These are phyloP conservation scores for Heterocephalus glaber DNA, from an alignment of 2,113 vertebrate genomes.

Conservation along the genomic window DNA sequence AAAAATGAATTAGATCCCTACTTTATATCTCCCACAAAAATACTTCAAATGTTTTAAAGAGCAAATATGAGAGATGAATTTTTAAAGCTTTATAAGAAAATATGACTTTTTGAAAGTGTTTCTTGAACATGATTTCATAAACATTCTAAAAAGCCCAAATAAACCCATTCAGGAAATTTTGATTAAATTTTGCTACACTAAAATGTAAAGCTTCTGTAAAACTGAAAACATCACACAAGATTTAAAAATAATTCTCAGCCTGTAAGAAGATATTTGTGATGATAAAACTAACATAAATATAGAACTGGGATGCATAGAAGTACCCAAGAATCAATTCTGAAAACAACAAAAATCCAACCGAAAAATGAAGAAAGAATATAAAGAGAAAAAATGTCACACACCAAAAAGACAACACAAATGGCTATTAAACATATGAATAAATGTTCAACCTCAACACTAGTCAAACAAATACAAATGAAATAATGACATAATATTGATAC, in stretches of 20 bases:
- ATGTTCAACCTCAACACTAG: neutral
- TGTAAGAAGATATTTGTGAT: neutral
- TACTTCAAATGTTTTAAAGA: neutral
- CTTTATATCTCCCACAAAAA: neutral
- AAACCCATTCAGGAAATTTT: neutral
- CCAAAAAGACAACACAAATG: neutral
- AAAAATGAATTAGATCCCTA: neutral
- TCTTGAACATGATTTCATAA: neutral
- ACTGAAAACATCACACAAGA: slow-evolving; percentile 10
- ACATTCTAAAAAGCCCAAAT: neutral
- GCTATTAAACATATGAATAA: neutral
- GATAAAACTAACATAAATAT: slow-evolving; percentile 24
- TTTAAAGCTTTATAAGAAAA: slow-evolving; percentile 31
- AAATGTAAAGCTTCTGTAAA: slow-evolving; percentile 16
- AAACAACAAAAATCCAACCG: neutral
- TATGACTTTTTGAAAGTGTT: neutral
- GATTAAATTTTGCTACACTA: neutral
- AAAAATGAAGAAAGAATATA: neutral
- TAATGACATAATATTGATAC: neutral
- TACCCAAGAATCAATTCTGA: neutral
- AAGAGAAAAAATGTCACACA: neutral
- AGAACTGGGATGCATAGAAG: neutral
- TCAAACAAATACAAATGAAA: neutral
- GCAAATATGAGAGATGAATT: neutral
- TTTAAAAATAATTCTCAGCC: neutral